Percentiles rank a stretch among this genome's conserved stretches.
phyloP scores from a whole-genome alignment of 2,113 vertebrate genomes.

The Rana temporaria region DNA sequence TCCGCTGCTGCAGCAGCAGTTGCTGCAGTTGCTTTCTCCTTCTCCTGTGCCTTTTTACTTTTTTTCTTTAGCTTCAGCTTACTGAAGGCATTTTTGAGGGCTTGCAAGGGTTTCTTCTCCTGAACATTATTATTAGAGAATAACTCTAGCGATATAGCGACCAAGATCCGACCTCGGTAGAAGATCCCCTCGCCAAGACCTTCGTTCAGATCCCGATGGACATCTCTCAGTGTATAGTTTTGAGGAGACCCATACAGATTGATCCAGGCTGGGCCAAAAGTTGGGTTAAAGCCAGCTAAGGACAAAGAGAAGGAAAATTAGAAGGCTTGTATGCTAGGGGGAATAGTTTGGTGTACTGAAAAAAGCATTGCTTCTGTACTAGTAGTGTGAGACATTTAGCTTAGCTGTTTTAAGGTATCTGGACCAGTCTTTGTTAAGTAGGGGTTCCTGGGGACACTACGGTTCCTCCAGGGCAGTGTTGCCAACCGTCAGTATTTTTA shows the following conservation, averaged over 20 bases:
- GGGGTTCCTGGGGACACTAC: no score
- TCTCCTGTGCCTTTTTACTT: conserved; percentile 78
- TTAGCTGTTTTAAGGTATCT: no score
- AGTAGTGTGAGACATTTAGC: no score
- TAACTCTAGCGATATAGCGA: conserved; percentile 81
- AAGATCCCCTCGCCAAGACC: conserved; percentile 86
- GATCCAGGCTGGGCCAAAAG: conserved; percentile 89
- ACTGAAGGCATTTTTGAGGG: conserved; percentile 70
- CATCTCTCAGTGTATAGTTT: conserved; percentile 80
- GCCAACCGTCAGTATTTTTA: no score
- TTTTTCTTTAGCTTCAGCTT: conserved; percentile 80
- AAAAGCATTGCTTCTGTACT: no score
- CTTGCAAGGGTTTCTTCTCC: conserved; percentile 67
- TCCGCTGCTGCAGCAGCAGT: conserved; percentile 55
- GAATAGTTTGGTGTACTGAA: no score
- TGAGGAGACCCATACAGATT: conserved; percentile 90
- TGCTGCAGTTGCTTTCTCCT: conserved; percentile 59
- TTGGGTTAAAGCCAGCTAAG: conserved; percentile 85
- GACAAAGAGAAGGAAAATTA: neutral
- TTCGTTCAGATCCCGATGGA: conserved; percentile 86
- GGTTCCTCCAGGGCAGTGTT: no score
- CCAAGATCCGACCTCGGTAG: conserved; percentile 85
- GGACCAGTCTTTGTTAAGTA: no score
- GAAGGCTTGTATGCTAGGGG: neutral
- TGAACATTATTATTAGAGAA: conserved; percentile 70